Evolutionary conservation across 1,140 invertebrate species (phyloP), one percentile per base, ranked within the genome.

Genomic region (Tetramorium parvispinum): DNA sequence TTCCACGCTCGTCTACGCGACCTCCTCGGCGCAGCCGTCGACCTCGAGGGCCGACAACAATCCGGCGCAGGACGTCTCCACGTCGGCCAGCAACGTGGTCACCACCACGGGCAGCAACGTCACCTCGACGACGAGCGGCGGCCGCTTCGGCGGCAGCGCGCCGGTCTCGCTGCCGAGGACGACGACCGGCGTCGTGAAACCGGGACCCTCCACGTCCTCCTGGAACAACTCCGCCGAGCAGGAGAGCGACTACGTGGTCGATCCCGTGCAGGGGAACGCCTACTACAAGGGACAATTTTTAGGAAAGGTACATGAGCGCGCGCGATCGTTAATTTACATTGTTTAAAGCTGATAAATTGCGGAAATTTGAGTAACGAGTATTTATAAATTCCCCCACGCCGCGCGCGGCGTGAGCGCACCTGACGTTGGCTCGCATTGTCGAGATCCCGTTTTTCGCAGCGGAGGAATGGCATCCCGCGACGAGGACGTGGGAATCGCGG

Each of bases 281-380:
- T 96, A 96, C 85, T 92, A 95, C 70, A 96, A 96, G 82, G 96
- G 96, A 57, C 95, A 95, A 53, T 95, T 96, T 81, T 92, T 96
- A 8, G 96, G 96, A 65, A 96, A 96, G 95, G 96, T 96, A 89
- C 93, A 16, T 11, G 49, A 13, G 13, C 4, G 16, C 18, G 13
- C 18, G 13, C 49, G 49, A 68, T 53, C 10, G 32, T 79, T 43
- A 61, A 79, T 55, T 75, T 59, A 66, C 16, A 53, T 49, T 6
- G 32, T 61, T 43, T 59, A 10, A 6, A 2, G n/a, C 51, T 40
- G 32, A 37, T n/a, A 57, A 76, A 18, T 24, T 24, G 16, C 21
- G 8, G 37, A 43, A 16, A 24, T 43, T 59, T 5, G 32, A 78
- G 43, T 65, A 65, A 43, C 16, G 16, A 63, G 21, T 63, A 77